phyloP scores from a whole-genome alignment of 2,113 vertebrate genomes.

The Laticauda laticaudata region DNA sequence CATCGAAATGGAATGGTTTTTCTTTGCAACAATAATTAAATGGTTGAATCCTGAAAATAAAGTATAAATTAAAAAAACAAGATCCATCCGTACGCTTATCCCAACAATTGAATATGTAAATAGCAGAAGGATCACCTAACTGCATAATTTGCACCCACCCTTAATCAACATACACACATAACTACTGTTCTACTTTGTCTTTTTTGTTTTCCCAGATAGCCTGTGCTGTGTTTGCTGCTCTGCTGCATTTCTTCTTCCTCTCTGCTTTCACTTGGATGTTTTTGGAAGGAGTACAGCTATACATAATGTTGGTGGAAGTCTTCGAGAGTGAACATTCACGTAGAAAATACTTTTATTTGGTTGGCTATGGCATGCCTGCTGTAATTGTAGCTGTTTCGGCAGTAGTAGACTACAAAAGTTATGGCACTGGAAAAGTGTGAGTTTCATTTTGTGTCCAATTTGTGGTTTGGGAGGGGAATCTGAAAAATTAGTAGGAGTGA shows the following conservation, averaged over 20 bases:
- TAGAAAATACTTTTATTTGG: slow-evolving; percentile 92
- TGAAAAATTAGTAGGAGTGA: neutral
- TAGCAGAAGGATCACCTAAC: neutral
- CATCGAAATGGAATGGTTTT: neutral
- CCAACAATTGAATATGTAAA: neutral
- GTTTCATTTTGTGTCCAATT: slow-evolving; percentile 45
- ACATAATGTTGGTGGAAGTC: slow-evolving; percentile 98
- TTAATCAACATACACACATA: neutral
- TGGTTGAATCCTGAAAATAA: neutral
- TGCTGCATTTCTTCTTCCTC: slow-evolving; percentile 98
- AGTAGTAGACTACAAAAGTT: slow-evolving; percentile 94
- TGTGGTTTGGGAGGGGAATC: neutral
- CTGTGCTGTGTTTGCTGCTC: slow-evolving; percentile 92
- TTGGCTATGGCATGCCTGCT: slow-evolving; percentile 92
- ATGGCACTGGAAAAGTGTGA: slow-evolving; percentile 96
- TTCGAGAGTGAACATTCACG: slow-evolving; percentile 97
- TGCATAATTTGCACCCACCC: neutral
- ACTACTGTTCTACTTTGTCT: slow-evolving; percentile 25
- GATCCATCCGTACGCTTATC: neutral
- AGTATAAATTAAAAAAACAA: neutral
- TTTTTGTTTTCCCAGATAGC: slow-evolving; percentile 79
- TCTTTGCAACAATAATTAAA: neutral
- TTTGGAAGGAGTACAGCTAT: slow-evolving; percentile 96
- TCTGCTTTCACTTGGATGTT: slow-evolving; percentile 99
- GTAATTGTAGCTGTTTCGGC: slow-evolving; percentile 93